phyloP scores from a whole-genome alignment of 2,797 vertebrate genomes.

The Lithobates sylvaticus region DNA sequence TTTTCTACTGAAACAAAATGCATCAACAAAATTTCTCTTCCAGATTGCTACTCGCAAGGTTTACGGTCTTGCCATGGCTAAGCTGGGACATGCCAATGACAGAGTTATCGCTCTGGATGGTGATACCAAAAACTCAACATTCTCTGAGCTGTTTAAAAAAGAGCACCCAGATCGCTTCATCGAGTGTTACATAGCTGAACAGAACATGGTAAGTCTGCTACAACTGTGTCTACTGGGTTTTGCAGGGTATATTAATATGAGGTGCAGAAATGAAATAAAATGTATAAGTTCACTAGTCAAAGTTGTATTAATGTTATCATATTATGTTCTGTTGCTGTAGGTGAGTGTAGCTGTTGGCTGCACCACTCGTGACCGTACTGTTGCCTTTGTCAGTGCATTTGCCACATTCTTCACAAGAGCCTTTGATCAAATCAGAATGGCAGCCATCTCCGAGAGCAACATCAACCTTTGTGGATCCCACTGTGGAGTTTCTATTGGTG shows the following conservation, averaged over 20 bases:
- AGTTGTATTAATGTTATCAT: not conserved
- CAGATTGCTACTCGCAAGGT: constrained; percentile 93
- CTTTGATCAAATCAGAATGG: constrained; percentile 95
- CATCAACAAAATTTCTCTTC: constrained; percentile 1
- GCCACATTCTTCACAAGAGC: constrained; percentile 92
- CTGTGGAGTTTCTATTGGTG: constrained; percentile 94
- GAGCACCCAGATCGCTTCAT: constrained; percentile 92
- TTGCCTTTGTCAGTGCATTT: constrained; percentile 92
- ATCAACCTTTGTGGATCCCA: constrained; percentile 95
- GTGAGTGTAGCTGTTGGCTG: constrained; percentile 92
- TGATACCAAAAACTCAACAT: constrained; percentile 95
- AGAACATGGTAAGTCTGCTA: constrained; percentile 89
- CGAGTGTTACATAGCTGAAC: constrained; percentile 95
- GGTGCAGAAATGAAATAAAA: too few species aligned
- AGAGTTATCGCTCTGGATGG: constrained; percentile 90
- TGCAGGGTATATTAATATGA: not conserved
- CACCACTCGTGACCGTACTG: constrained; percentile 86
- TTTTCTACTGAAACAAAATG: too few species aligned
- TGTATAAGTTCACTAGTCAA: not conserved
- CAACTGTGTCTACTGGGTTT: not conserved
- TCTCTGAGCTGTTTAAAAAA: constrained; percentile 92
- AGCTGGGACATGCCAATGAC: constrained; percentile 89
- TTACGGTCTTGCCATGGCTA: constrained; percentile 89
- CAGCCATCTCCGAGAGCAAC: constrained; percentile 94
- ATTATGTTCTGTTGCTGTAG: constrained; percentile 69